Evolutionary conservation across 2,113 vertebrate species (phyloP).

Genomic region (Eclectus roratus): DNA sequence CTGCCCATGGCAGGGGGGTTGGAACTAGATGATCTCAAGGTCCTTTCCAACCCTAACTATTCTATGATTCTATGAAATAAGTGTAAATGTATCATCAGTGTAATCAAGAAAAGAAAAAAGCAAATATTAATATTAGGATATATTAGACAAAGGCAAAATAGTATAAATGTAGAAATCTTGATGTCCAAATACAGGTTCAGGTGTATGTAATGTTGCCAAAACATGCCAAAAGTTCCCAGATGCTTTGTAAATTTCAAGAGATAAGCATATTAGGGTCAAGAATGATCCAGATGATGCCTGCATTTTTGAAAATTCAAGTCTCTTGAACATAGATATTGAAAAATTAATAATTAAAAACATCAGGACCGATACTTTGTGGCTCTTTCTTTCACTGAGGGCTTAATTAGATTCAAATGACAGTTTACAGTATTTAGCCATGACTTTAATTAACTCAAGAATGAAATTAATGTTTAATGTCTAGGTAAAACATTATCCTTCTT

Average conservation of each 20-base stretch:
- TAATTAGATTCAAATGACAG: background rate
- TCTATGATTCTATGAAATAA: background rate
- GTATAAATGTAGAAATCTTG: background rate
- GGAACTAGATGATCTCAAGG: no score
- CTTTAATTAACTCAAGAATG: background rate
- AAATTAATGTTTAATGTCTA: background rate
- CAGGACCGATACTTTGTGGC: background rate
- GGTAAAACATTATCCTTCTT: background rate
- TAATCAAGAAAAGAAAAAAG: background rate
- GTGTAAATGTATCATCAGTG: background rate
- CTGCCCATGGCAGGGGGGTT: no score
- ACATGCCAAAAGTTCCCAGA: background rate
- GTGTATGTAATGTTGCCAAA: background rate
- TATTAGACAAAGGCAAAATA: background rate
- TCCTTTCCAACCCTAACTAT: no score
- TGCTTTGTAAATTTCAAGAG: background rate
- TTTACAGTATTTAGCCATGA: background rate
- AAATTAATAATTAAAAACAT: background rate
- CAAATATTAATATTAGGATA: background rate
- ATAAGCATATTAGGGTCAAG: background rate
- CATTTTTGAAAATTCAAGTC: background rate
- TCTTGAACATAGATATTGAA: background rate
- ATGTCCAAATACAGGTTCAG: background rate
- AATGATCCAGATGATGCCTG: background rate
- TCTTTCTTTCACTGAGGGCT: background rate